phyloP scores from a whole-genome alignment of 2,888 invertebrate species.

The Xestia rhomboidea region DNA sequence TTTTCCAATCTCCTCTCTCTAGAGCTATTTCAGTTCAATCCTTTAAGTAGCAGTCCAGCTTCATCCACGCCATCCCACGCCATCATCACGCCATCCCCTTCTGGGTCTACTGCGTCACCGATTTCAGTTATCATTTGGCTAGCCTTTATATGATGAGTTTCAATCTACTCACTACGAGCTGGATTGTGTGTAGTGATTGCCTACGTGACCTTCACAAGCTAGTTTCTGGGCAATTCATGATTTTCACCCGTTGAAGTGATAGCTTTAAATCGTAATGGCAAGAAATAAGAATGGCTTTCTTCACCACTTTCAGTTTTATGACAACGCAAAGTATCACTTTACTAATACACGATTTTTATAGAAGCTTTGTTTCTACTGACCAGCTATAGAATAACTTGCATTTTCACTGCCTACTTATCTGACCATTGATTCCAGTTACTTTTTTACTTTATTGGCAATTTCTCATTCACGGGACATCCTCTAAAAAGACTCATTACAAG shows the following conservation, averaged over 20 bases:
- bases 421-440: not conserved
- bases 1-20: no score
- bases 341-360: not conserved
- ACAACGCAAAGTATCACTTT: not conserved
- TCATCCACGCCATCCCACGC: no score
- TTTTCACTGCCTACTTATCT: not conserved
- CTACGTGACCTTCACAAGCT: no score
- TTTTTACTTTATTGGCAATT: not conserved
- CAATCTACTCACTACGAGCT: no score
- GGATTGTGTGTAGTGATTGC: no score
- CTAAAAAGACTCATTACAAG: not conserved
- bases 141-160: not conserved
- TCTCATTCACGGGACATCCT: no score
- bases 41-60: no score
- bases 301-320: not conserved
- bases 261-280: not conserved
- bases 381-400: no score
- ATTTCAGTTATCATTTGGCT: not conserved
- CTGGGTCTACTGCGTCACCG: no score
- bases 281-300: not conserved
- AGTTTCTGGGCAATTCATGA: no score
- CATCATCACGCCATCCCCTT: no score
- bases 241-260: not conserved
- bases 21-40: no score
- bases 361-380: not conserved